Evolutionary conservation across 2,888 invertebrate species (phyloP).

Genomic region (Seira ritae): DNA sequence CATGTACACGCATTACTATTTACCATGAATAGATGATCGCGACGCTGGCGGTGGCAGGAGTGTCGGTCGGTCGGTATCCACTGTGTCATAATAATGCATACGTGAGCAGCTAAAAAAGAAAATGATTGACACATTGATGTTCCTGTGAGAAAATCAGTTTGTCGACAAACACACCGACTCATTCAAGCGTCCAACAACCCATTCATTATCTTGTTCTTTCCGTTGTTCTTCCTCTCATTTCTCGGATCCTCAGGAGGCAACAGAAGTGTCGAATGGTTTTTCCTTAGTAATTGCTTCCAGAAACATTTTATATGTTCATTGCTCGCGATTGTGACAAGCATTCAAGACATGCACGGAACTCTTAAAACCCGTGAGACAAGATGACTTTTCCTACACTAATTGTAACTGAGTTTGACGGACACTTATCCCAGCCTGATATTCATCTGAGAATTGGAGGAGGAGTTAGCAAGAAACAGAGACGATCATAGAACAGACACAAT

Average conservation of each 20-base stretch:
- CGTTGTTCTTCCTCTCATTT: not conserved
- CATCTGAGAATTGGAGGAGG: no score
- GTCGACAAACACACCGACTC: conserved; percentile 56
- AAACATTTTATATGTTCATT: no score
- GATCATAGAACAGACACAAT: no score
- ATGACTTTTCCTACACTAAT: no score
- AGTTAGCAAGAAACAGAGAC: not conserved
- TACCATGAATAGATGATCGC: not conserved
- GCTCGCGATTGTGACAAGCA: no score
- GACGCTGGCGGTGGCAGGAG: not conserved
- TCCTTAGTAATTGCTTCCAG: not conserved
- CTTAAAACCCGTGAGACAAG: not conserved
- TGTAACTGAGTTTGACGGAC: no score
- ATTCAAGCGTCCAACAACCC: conserved; percentile 18
- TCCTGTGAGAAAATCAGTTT: conserved; percentile 49
- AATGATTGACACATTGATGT: conserved; percentile 63
- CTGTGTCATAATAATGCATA: no score
- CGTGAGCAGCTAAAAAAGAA: not conserved
- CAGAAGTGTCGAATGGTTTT: not conserved
- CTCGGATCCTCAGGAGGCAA: no score
- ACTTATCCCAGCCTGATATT: no score
- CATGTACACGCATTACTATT: not conserved
- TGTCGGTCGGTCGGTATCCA: no score
- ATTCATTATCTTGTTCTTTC: conserved; percentile 14
- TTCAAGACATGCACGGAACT: not conserved